Evolutionary conservation across 2,888 invertebrate genomes (phyloP).

Genomic region (Amiota mariae): DNA sequence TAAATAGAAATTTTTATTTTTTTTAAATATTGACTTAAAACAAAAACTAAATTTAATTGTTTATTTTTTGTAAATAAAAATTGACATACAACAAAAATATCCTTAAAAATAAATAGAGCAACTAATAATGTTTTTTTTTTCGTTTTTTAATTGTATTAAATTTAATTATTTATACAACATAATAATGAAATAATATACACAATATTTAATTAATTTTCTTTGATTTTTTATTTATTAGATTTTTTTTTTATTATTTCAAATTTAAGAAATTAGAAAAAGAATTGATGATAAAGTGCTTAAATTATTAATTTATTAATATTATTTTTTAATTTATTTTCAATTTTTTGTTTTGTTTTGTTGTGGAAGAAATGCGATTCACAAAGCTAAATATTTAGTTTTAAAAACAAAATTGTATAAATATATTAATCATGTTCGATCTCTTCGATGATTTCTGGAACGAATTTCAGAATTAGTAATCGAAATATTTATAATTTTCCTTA

Average conservation of each 20-base stretch:
- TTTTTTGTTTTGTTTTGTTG: conserved; percentile 30
- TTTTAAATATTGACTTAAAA: conserved; percentile 5
- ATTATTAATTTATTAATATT: no score
- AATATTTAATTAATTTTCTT: conserved; percentile 33
- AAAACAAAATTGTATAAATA: no score
- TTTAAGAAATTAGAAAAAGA: conserved; percentile 2
- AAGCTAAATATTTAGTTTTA: conserved; percentile 41
- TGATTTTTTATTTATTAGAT: conserved; percentile 14
- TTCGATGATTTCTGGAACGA: no score
- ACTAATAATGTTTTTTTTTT: background rate
- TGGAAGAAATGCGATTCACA: conserved; percentile 70
- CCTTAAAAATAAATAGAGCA: background rate
- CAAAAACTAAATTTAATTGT: conserved; percentile 6
- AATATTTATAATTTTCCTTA: no score
- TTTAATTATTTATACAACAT: background rate
- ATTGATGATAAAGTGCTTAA: background rate
- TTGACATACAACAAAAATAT: conserved; percentile 15
- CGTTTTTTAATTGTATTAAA: background rate
- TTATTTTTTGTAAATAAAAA: background rate
- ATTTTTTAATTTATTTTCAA: background rate
- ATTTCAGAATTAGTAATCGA: no score
- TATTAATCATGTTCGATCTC: no score
- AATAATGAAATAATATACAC: conserved; percentile 42
- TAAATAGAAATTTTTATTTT: conserved; percentile 4
- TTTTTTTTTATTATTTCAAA: background rate